These are phyloP conservation scores for Ardeotis arabs DNA, from an alignment of 2,113 vertebrate species.

Conservation along the genomic window DNA sequence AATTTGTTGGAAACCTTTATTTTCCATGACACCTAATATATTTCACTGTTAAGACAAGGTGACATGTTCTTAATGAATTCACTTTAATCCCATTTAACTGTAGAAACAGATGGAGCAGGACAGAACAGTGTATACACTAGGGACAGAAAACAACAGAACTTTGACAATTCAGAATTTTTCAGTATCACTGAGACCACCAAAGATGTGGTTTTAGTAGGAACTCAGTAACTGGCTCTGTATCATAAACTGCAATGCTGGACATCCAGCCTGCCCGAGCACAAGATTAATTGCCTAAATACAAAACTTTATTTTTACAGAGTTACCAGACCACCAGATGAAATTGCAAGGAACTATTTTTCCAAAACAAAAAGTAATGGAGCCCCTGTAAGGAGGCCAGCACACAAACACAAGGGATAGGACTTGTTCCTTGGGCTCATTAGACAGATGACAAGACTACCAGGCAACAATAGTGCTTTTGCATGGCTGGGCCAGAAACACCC, in stretches of 20 bases:
- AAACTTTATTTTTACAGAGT: neutral
- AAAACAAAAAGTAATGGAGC: neutral
- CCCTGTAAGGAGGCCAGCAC: neutral
- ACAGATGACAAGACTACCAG: neutral
- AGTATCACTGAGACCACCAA: neutral
- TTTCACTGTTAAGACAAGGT: slow-evolving; percentile 5
- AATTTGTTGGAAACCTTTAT: neutral
- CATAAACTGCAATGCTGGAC: neutral
- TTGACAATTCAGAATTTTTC: neutral
- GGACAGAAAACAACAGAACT: neutral
- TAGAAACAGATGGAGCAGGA: neutral
- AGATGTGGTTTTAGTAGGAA: neutral
- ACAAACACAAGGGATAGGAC: neutral
- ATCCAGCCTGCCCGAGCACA: neutral
- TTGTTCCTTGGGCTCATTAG: neutral
- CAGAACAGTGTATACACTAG: neutral
- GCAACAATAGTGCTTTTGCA: neutral
- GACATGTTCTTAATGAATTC: slow-evolving; percentile 9
- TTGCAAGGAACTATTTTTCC: neutral
- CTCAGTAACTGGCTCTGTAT: neutral
- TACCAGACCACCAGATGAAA: neutral
- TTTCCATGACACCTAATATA: neutral
- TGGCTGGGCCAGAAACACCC: neutral
- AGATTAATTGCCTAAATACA: neutral
- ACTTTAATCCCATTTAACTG: slow-evolving; percentile 27